phyloP scores from a whole-genome alignment of 2,797 vertebrate genomes.

The Alouatta caraya region DNA sequence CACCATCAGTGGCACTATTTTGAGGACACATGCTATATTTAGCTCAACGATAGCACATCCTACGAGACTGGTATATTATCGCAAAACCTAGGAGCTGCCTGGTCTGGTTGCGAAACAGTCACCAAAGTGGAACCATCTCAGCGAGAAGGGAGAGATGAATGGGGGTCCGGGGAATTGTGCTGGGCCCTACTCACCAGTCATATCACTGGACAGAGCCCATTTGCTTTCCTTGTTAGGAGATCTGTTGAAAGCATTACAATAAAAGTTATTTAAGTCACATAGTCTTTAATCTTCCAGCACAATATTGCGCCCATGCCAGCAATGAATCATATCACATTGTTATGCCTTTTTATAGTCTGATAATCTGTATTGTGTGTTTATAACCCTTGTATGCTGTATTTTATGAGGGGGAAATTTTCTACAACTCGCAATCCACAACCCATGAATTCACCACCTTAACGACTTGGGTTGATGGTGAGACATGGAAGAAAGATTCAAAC shows the following conservation, averaged over 20 bases:
- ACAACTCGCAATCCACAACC: slow-evolving; percentile 31
- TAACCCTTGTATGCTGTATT: slow-evolving; percentile 72
- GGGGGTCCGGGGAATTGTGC: background rate
- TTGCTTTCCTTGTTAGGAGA: slow-evolving; percentile 68
- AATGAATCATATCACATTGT: slow-evolving; percentile 74
- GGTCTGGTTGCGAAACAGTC: slow-evolving; percentile 7
- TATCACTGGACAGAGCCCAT: slow-evolving; percentile 55
- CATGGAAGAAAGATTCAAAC: background rate
- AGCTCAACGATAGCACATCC: slow-evolving; percentile 33
- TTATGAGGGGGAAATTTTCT: slow-evolving; percentile 47
- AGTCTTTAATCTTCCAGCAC: slow-evolving; percentile 77
- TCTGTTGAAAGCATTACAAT: slow-evolving; percentile 75
- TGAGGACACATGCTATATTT: slow-evolving; percentile 38
- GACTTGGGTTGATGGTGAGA: background rate
- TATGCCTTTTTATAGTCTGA: slow-evolving; percentile 75
- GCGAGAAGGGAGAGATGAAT: slow-evolving; percentile 35
- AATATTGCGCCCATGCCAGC: slow-evolving; percentile 72
- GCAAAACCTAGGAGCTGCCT: background rate
- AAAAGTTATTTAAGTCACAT: slow-evolving; percentile 77
- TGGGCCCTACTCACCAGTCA: slow-evolving; percentile 52
- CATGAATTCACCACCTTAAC: slow-evolving; percentile 65
- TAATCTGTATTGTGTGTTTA: slow-evolving; percentile 78
- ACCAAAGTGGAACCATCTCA: slow-evolving; percentile 42
- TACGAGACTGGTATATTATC: slow-evolving; percentile 36
- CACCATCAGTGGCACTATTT: background rate